Evolutionary conservation across 2,888 invertebrate species (phyloP).

Genomic region (Conops quadrifasciatus): DNA sequence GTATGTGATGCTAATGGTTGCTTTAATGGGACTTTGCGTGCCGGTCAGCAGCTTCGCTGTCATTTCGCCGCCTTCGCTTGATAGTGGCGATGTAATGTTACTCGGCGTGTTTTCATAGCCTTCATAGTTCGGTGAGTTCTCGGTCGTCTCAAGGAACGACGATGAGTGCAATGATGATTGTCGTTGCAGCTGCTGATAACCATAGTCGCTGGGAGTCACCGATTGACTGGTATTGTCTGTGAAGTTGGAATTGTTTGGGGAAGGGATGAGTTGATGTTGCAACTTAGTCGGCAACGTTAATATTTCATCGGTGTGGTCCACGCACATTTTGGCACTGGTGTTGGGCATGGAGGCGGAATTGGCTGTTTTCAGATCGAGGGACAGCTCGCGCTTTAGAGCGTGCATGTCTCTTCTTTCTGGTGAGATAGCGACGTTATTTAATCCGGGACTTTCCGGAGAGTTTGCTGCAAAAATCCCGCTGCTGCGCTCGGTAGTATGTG

Average conservation of each 20-base stretch:
- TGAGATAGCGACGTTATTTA: constrained; percentile 35
- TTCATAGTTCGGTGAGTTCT: constrained; percentile 62
- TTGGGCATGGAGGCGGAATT: not conserved
- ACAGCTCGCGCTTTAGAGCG: constrained; percentile 63
- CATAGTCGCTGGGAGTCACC: constrained; percentile 65
- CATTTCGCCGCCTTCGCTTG: constrained; percentile 42
- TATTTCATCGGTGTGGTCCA: constrained; percentile 48
- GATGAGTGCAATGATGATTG: constrained; percentile 62
- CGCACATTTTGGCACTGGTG: constrained; percentile 47
- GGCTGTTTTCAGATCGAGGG: constrained; percentile 58
- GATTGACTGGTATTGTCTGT: constrained; percentile 66
- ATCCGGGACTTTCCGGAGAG: constrained; percentile 60
- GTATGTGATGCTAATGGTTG: constrained; percentile 78
- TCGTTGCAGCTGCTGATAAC: constrained; percentile 64
- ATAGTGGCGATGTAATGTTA: constrained; percentile 53
- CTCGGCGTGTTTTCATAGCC: constrained; percentile 62
- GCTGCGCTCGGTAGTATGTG: constrained; percentile 51
- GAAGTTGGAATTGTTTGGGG: constrained; percentile 62
- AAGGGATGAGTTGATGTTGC: constrained; percentile 48
- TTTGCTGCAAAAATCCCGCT: constrained; percentile 56
- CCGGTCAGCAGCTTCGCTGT: constrained; percentile 48
- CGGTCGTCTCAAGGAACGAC: constrained; percentile 60
- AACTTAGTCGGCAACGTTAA: constrained; percentile 52
- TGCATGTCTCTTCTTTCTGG: constrained; percentile 62
- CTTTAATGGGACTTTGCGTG: constrained; percentile 69